Evolutionary conservation across 2,888 invertebrate species (phyloP), one percentile per base, ranked within the genome.

Genomic region (Coelinius sp.): DNA sequence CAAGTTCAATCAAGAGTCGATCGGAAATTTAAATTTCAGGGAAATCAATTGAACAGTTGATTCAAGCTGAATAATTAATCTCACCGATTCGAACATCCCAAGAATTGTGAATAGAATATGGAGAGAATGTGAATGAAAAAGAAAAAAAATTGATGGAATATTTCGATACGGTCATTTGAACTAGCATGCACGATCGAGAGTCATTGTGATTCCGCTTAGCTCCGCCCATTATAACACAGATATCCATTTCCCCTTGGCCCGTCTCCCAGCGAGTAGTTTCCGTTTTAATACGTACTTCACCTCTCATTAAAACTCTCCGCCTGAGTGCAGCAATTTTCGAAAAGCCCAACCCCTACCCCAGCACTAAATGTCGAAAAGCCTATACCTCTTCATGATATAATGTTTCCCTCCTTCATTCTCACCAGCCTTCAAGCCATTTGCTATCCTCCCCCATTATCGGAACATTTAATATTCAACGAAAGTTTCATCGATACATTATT

Each of bases 301-400:
- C 71, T 71, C 71, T 71, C 77, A 77, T 77, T 77, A 77, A 77
- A 77, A 77, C 76, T 76, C 75, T 75, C 76, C 72, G 77, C 76
- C 72, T 75, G 77, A 76, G 77, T 75, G 67, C 71, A 67, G 71
- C 71, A 71, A 71, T 71, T 71, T 67, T 35, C 46, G 49, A 71
- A 71, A 67, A 66, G 64, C 44, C 59, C 38, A 17, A 56, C 59
- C 27, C 44, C 59, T 56, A n/a, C 24, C 12, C 6, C 27, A n/a
- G 2, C 56, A n/a, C 31, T 56, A 24, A 56, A 56, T 56, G 27
- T 56, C 31, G 56, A 56, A 56, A 56, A 31, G 64, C 63, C 70
- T 62, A 70, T 69, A 63, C 49, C 31, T 69, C 49, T 52, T 56
- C 44, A 56, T 56, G 56, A 27, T 56, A 56, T 56, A 56, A 56